Percentiles rank a stretch among this genome's conserved stretches.
phyloP scores from a whole-genome alignment of 2,113 vertebrate genomes.

The Hippocampus zosterae region DNA sequence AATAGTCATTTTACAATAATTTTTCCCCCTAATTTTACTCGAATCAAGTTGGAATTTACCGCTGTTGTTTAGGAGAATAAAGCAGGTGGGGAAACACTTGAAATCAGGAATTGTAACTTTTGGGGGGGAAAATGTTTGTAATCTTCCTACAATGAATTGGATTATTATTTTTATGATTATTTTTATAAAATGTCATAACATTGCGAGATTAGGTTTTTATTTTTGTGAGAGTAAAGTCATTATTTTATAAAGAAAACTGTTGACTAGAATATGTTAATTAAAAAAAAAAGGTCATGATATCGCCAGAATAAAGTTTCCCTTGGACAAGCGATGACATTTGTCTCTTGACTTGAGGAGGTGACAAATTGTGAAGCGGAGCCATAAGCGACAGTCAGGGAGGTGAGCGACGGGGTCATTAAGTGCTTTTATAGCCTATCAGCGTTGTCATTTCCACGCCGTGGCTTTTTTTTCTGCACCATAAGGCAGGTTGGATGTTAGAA shows the following conservation, averaged over 20 bases:
- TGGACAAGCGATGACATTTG: conserved; percentile 16
- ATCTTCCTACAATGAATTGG: too few species aligned
- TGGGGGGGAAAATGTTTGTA: background rate
- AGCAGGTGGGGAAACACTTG: too few species aligned
- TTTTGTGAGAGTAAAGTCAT: too few species aligned
- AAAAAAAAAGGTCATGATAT: too few species aligned
- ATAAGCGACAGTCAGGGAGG: conserved; percentile 24
- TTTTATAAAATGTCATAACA: background rate
- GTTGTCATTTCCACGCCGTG: conserved; percentile 51
- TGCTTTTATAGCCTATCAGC: conserved; percentile 68
- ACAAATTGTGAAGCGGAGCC: conserved; percentile 66
- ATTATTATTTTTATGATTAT: background rate
- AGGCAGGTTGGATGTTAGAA: conserved; percentile 42
- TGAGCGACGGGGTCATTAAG: conserved; percentile 47
- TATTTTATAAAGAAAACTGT: too few species aligned
- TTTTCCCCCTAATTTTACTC: too few species aligned
- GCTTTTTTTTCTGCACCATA: conserved; percentile 63
- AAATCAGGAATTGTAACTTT: too few species aligned
- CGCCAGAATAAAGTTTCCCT: background rate
- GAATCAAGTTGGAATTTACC: too few species aligned
- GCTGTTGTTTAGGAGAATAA: too few species aligned
- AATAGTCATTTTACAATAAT: too few species aligned
- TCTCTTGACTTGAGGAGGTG: conserved; percentile 38
- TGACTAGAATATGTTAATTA: too few species aligned
- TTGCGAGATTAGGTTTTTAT: too few species aligned